Evolutionary conservation across 2,113 vertebrate species (phyloP).

Genomic region (Geothlypis trichas): DNA sequence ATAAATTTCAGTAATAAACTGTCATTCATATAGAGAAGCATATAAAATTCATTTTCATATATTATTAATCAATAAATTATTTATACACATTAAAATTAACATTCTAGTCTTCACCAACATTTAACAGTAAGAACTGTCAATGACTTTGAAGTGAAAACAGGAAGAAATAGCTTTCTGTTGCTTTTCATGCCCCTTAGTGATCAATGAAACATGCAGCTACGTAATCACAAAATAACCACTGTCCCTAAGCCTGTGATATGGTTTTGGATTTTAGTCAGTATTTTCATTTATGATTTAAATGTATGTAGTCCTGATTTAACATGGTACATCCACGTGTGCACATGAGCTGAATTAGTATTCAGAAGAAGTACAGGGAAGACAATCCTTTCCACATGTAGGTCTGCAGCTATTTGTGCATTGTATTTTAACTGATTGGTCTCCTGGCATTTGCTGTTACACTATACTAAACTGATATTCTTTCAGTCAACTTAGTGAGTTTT

Average conservation of each 20-base stretch:
- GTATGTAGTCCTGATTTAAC: not conserved
- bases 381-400: not conserved
- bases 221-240: not conserved
- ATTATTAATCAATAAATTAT: slow-evolving; percentile 64
- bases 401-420: not conserved
- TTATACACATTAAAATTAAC: slow-evolving; percentile 33
- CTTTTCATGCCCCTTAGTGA: not conserved
- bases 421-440: not conserved
- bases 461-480: not conserved
- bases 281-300: not conserved
- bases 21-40: not conserved
- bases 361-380: not conserved
- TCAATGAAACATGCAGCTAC: not conserved
- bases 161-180: not conserved
- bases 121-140: not conserved
- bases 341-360: not conserved
- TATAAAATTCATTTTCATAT: slow-evolving; percentile 37
- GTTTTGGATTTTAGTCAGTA: not conserved
- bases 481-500: not conserved
- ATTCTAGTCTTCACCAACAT: slow-evolving; percentile 19
- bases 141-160: not conserved
- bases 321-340: not conserved
- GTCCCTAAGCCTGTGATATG: not conserved
- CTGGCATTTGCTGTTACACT: not conserved
- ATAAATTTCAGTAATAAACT: not conserved